These are phyloP conservation scores for Oxycera nigricornis DNA, from an alignment of 2,888 invertebrate genomes.

Conservation along the genomic window DNA sequence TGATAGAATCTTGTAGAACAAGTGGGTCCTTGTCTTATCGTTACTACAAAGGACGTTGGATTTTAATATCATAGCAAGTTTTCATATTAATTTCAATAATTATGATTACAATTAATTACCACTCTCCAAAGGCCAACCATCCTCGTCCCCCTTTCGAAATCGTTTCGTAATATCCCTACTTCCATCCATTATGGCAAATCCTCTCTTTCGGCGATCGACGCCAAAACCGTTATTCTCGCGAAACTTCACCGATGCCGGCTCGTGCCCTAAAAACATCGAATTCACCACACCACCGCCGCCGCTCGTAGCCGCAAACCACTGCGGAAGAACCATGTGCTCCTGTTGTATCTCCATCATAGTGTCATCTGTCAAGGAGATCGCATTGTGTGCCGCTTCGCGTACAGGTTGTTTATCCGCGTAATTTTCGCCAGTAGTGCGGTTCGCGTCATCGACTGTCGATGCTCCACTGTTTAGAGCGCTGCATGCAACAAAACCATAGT, in stretches of 20 bases:
- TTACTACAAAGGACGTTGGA: too few species aligned
- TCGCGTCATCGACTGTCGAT: constrained; percentile 28
- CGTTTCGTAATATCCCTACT: not conserved
- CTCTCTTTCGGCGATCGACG: not conserved
- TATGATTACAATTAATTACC: not conserved
- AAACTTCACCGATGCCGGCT: not conserved
- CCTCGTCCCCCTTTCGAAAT: not conserved
- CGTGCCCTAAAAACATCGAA: not conserved
- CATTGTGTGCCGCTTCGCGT: too few species aligned
- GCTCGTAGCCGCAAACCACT: not conserved
- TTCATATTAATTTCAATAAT: too few species aligned
- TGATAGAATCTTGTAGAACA: too few species aligned
- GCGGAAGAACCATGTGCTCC: not conserved
- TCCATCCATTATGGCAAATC: not conserved
- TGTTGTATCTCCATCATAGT: too few species aligned
- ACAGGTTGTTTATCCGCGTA: not conserved
- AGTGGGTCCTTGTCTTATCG: too few species aligned
- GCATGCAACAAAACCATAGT: constrained; percentile 53
- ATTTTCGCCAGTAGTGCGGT: constrained; percentile 40
- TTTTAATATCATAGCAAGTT: too few species aligned
- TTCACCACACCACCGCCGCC: not conserved
- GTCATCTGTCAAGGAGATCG: too few species aligned
- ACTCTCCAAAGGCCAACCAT: not conserved
- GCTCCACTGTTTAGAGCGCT: not conserved
- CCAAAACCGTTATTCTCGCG: not conserved